Conservation (phyloP, 1,140 invertebrate genomes). For the Lethrus apterus region DNA sequence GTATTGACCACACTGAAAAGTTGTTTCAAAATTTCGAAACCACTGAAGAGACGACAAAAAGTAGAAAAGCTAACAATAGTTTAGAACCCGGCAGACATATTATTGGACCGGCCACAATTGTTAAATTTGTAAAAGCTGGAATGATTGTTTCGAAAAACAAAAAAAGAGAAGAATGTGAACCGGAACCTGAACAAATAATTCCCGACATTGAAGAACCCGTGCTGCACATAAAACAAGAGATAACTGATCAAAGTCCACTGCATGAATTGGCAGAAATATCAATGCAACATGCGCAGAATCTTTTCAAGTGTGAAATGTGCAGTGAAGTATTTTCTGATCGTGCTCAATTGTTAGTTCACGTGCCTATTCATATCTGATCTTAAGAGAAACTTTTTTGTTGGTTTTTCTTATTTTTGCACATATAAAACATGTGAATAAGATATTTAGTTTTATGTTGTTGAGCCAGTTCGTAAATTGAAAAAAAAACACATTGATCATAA, state of each 20-base stretch:
- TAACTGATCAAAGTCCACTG: constrained; percentile 46
- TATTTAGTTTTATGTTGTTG: too few relatives aligned
- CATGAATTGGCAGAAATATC: constrained; percentile 44
- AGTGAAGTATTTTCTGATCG: constrained; percentile 64
- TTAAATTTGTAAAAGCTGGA: constrained; percentile 37
- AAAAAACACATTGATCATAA: too few relatives aligned
- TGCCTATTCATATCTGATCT: constrained; percentile 72
- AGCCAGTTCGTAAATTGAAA: too few relatives aligned
- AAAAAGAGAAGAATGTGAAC: constrained; percentile 28
- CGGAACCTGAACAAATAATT: constrained; percentile 23
- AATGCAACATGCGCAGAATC: constrained; percentile 39
- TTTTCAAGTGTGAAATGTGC: constrained; percentile 71
- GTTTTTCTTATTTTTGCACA: background rate
- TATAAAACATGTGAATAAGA: too few relatives aligned
- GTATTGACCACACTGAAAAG: background rate
- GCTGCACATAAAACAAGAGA: constrained; percentile 38
- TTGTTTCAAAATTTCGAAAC: background rate
- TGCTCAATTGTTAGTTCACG: constrained; percentile 64
- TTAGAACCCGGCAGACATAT: constrained; percentile 32
- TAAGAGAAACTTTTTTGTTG: constrained; percentile 20
- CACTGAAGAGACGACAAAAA: background rate
- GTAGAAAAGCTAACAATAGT: constrained; percentile 23
- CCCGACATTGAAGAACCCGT: constrained; percentile 9
- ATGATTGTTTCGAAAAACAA: constrained; percentile 38
- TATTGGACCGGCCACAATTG: constrained; percentile 34